phyloP scores from a whole-genome alignment of 2,888 invertebrate species.

The Lypha dubia region DNA sequence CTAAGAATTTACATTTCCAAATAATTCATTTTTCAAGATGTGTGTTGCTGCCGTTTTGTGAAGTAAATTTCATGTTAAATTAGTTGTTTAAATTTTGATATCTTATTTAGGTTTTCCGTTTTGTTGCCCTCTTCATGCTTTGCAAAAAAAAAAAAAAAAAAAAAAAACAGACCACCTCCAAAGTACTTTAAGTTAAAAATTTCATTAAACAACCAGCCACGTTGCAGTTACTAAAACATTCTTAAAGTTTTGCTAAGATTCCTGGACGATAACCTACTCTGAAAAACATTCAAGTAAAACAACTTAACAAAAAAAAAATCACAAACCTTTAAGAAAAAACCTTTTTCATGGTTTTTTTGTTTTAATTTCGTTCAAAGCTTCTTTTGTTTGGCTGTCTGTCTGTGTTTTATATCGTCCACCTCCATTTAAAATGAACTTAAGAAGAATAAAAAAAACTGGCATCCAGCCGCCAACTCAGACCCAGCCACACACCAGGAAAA shows the following conservation, averaged over 20 bases:
- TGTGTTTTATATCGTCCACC: slow-evolving; percentile 34
- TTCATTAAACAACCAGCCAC: slow-evolving; percentile 54
- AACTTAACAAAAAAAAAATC: slow-evolving; percentile 30
- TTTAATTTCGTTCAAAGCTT: slow-evolving; percentile 6
- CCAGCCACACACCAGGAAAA: slow-evolving; percentile 68
- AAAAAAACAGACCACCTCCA: slow-evolving; percentile 57
- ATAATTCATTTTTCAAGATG: background rate
- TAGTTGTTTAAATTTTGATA: slow-evolving; percentile 61
- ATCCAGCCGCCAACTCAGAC: slow-evolving; percentile 21
- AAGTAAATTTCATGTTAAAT: slow-evolving; percentile 41
- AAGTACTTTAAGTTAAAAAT: slow-evolving; percentile 47
- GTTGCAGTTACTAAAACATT: slow-evolving; percentile 32
- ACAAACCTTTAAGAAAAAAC: slow-evolving; percentile 27
- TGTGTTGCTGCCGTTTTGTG: background rate
- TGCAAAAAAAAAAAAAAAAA: background rate
- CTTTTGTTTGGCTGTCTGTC: background rate
- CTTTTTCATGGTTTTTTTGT: too few species aligned
- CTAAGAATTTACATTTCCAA: slow-evolving; percentile 6
- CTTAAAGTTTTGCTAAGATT: slow-evolving; percentile 64
- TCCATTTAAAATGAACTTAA: slow-evolving; percentile 31
- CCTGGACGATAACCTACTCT: slow-evolving; percentile 67
- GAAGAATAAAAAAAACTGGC: slow-evolving; percentile 33
- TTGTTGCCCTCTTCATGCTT: background rate
- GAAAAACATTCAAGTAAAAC: slow-evolving; percentile 33
- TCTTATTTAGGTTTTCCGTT: slow-evolving; percentile 61